Evolutionary conservation across 1,140 invertebrate species (phyloP), one percentile per base, ranked within the genome.

Genomic region (Vollenhovia emeryi): DNA sequence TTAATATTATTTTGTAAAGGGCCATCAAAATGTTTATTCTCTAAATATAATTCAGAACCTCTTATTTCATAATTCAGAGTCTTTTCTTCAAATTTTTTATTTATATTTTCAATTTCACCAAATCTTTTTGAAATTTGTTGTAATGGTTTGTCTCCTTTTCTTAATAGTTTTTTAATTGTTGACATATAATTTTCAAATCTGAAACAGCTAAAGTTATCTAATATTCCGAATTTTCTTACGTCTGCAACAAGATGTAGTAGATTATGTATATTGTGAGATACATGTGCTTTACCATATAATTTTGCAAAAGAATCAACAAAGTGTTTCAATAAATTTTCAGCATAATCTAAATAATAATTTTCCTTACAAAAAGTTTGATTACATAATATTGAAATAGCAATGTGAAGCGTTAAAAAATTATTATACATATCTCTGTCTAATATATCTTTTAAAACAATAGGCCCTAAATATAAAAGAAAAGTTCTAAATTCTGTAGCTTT

Each of bases 151-250:
- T 85, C 73, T 55, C 48, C 60, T 69, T 85, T 85, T 45, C 73
- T 78, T 30, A 85, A 66, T 36, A 78, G 24, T 27, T 69, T 85
- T 79, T 69, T 86, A n/a, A 80, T 57, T n/a, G 40, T 45, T 2
- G 36, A 40, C 64, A 80, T 79, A 33, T 86, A 80, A 84, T 86
- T 88, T 85, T 87, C 52, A 60, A 88, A 84, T 3, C 59, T 73
- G 55, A 86, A 88, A 6, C 60, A 66, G 13, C 87, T 88, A 33
- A 84, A 88, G 15, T 83, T 64, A 18, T 86, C 66, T 6, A 88
- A 60, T 8, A 21, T 11, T 48, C 85, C 87, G 69, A 78, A 86
- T 24, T 45, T 80, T 62, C 50, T 71, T 21, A 86, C 87, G 64
- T 86, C 80, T 64, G 43, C 33, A 18, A 48, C 33, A 24, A 89